These are phyloP conservation scores for Bucorvus abyssinicus DNA, from an alignment of 2,797 vertebrate species.

Conservation along the genomic window DNA sequence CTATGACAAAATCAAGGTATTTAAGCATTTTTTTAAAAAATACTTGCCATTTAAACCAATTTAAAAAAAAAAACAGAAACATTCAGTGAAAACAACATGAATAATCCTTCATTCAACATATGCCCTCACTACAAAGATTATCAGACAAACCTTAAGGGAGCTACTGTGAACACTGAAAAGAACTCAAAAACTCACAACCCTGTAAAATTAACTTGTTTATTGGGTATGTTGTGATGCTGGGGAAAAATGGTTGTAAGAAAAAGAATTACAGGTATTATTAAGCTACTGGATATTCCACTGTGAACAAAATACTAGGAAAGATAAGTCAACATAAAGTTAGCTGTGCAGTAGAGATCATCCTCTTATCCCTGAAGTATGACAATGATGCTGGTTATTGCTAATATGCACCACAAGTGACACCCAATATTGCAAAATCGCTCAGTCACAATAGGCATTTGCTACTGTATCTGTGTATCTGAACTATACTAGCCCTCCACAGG, in stretches of 20 bases:
- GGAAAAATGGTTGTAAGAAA: not conserved
- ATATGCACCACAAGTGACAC: not conserved
- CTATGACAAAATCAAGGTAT: not conserved
- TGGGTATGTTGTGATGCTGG: not conserved
- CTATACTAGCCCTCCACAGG: not conserved
- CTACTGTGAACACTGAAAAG: not conserved
- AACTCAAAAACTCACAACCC: not conserved
- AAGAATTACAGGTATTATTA: not conserved
- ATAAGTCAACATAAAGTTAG: not conserved
- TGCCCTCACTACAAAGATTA: not conserved
- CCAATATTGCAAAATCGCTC: not conserved
- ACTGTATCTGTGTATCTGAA: not conserved
- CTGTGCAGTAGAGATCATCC: not conserved
- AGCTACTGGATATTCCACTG: not conserved
- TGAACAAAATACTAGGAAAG: not conserved
- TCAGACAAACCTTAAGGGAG: not conserved
- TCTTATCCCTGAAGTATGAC: not conserved
- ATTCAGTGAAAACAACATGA: not conserved
- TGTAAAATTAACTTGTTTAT: not conserved
- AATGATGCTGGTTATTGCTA: not conserved
- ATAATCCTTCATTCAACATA: not conserved
- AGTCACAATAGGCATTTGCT: not conserved
- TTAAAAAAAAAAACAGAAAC: not conserved
- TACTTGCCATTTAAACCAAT: not conserved
- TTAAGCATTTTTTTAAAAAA: not conserved